phyloP scores from a whole-genome alignment of 2,888 invertebrate species.

The Drosophila meridionalis region DNA sequence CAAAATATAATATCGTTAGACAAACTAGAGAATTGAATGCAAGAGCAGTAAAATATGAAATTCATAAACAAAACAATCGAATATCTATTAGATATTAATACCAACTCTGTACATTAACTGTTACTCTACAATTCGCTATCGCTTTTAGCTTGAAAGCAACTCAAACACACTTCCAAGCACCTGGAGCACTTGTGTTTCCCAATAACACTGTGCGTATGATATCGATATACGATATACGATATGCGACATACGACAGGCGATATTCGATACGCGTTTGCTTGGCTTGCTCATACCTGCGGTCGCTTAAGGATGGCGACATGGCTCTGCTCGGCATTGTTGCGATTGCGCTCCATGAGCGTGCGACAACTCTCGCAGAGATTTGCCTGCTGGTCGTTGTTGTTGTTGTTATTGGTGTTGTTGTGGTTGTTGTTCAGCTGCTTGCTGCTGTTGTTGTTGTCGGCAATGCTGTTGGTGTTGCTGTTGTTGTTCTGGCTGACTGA shows the following conservation, averaged over 20 bases:
- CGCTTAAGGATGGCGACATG: conserved; percentile 55
- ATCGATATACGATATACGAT: neutral
- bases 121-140: neutral
- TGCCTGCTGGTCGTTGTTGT: conserved; percentile 33
- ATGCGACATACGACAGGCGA: neutral
- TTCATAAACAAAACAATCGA: neutral
- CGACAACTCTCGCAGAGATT: conserved; percentile 82
- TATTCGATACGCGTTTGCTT: conserved; percentile 1
- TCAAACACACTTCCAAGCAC: neutral
- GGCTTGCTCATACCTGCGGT: conserved; percentile 54
- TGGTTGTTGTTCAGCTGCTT: conserved; percentile 50
- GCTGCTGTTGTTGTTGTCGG: conserved; percentile 47
- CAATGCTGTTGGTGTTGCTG: conserved; percentile 12
- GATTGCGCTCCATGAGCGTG: conserved; percentile 80
- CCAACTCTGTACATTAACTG: neutral
- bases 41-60: neutral
- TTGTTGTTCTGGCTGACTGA: conserved; percentile 43
- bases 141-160: neutral
- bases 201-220: neutral
- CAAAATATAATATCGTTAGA: neutral
- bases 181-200: neutral
- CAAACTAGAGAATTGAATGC: neutral
- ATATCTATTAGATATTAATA: neutral
- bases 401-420: conserved; percentile 41
- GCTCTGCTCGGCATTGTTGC: conserved; percentile 78